Evolutionary conservation across 2,888 invertebrate genomes (phyloP).

Genomic region (Leptopterna dolabrata): DNA sequence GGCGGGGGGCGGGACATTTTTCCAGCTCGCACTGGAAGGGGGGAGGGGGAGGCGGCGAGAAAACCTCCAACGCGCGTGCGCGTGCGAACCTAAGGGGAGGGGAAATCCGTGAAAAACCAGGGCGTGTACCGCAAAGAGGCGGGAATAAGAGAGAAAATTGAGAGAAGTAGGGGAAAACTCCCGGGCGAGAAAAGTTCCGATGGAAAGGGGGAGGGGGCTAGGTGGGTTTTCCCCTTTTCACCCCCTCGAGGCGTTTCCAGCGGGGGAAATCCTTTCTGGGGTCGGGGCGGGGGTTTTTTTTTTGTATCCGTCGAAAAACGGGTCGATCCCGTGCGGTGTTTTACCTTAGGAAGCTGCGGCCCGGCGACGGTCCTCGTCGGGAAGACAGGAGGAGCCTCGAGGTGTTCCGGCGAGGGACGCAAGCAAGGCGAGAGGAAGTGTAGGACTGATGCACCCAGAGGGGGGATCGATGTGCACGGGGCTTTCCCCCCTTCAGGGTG

Average conservation of each 20-base stretch:
- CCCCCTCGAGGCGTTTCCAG: not conserved
- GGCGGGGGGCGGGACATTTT: conserved; percentile 26
- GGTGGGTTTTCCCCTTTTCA: conserved; percentile 5
- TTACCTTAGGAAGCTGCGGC: conserved; percentile 6
- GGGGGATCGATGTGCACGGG: conserved; percentile 51
- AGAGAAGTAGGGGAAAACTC: not conserved
- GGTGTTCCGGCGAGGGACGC: conserved; percentile 17
- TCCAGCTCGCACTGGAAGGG: not conserved
- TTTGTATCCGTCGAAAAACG: not conserved
- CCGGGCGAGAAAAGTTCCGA: not conserved
- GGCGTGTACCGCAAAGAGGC: conserved; percentile 47
- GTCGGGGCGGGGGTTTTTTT: not conserved
- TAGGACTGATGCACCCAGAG: conserved; percentile 47
- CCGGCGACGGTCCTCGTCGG: not conserved
- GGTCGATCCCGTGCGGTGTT: not conserved
- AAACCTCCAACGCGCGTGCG: conserved; percentile 1
- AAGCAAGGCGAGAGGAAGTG: conserved; percentile 51
- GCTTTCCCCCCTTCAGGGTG: conserved; percentile 4
- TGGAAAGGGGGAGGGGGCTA: not conserved
- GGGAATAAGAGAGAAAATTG: conserved; percentile 36
- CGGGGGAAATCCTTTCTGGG: not conserved
- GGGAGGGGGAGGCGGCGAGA: not conserved
- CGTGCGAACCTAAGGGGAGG: not conserved
- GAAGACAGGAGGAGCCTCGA: conserved; percentile 5
- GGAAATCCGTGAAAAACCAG: conserved; percentile 35